Evolutionary conservation across 2,888 invertebrate genomes (phyloP), one percentile per base, ranked within the genome.

Genomic region (Andrena dorsata): DNA sequence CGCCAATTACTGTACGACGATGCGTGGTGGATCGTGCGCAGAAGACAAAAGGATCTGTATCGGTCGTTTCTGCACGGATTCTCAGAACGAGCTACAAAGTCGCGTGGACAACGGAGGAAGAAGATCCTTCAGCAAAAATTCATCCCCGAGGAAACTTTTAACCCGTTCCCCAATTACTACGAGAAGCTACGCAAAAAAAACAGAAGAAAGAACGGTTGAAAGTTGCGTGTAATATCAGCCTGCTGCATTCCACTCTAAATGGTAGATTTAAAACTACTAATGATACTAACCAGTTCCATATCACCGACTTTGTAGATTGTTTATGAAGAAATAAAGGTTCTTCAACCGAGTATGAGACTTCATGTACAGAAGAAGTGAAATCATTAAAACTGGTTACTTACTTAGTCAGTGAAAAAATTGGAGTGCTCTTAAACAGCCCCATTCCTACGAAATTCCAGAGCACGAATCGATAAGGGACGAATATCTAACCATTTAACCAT

Each of bases 1-100:
- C 83, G 90, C 90, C 91, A 92, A 92, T 92, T 92, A 92, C 83
- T 69, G 66, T 41, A 83, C 81, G 78, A 72, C 84, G 84, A 76
- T 84, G 82, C 84, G 75, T 76, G 61, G 47, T 30, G 68, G 75
- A 82, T 82, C 63, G 74, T 83, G 86, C 70, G 82, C 79, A 32
- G 83, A 88, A 90, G 87, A 91, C 89, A 89, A 89, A 90, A 89
- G 89, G 81, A 80, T 83, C 89, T 71, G 85, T 85, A 89, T 88
- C 83, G 83, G 47, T 49, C 35, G 60, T 49, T 16, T 58, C 73
- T 30, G 74, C 80, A 88, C 83, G 80, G 84, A 84, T 91, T 91
- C 91, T 86, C 84, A 82, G 90, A 90, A 61, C 26, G 49, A 35
- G 56, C 56, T 30, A 64, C 35, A 8, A 23, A 8, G 3, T 58